Conservation (phyloP, 2,888 invertebrate species). For the Drosophila infuscata region DNA sequence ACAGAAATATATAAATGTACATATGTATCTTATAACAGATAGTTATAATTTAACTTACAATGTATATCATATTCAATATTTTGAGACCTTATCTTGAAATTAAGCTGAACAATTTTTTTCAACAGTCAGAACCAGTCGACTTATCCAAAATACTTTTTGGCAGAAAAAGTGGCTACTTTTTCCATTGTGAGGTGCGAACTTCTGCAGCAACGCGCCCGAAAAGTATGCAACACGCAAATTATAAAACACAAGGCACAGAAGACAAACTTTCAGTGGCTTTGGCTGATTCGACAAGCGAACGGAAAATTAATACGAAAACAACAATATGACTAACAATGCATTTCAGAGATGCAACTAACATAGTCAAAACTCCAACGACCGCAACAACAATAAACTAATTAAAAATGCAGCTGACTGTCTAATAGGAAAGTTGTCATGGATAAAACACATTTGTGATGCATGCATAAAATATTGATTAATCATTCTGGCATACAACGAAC, state of each 20-base stretch:
- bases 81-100: not conserved
- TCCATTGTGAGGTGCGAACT: not conserved
- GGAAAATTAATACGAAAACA: conserved; percentile 72
- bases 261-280: conserved; percentile 73
- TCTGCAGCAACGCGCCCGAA: conserved; percentile 32
- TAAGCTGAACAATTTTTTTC: not conserved
- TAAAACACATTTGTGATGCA: conserved; percentile 12
- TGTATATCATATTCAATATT: not conserved
- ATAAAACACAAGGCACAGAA: conserved; percentile 73
- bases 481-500: not conserved
- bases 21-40: not conserved
- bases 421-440: conserved; percentile 44
- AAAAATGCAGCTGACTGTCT: conserved; percentile 57
- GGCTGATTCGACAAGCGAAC: conserved; percentile 72
- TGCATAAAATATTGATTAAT: conserved; percentile 2
- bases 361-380: conserved; percentile 28
- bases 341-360: conserved; percentile 37
- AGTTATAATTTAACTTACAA: not conserved
- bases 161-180: not conserved
- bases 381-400: conserved; percentile 62
- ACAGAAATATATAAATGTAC: not conserved
- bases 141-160: not conserved
- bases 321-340: conserved; percentile 47
- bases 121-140: not conserved
- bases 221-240: conserved; percentile 73